Evolutionary conservation across 2,113 vertebrate species (phyloP).

Genomic region (Rallus limicola): DNA sequence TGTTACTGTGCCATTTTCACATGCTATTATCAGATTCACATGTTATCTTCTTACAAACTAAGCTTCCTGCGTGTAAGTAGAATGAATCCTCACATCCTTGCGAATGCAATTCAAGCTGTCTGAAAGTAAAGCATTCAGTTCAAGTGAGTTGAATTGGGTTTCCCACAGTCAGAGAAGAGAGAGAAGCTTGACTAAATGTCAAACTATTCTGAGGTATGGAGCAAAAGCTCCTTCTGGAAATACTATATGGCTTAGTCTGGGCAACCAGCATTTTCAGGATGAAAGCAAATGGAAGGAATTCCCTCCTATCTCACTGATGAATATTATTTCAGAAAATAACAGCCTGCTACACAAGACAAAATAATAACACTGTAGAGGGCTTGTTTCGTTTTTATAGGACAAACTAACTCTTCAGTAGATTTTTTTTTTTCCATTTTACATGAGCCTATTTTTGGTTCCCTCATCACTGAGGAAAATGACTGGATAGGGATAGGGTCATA

Average conservation of each 20-base stretch:
- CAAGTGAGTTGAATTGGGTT: not conserved
- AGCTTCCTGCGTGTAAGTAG: not conserved
- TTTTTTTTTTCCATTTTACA: not conserved
- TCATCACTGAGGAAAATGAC: not conserved
- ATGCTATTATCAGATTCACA: not conserved
- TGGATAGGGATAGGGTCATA: not conserved
- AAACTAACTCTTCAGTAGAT: not conserved
- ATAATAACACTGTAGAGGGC: not conserved
- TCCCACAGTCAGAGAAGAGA: not conserved
- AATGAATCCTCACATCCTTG: not conserved
- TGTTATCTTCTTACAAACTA: not conserved
- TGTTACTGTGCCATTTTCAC: not conserved
- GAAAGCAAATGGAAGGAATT: conserved; percentile 23
- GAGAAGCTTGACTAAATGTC: not conserved
- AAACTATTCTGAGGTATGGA: not conserved
- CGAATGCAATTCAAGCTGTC: not conserved
- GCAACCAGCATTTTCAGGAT: not conserved
- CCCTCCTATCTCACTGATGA: not conserved
- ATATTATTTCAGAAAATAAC: conserved; percentile 10
- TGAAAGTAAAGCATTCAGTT: not conserved
- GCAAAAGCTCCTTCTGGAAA: not conserved
- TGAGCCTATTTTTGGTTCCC: not conserved
- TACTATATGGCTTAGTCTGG: not conserved
- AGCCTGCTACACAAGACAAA: not conserved
- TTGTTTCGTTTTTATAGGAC: not conserved